phyloP scores from a whole-genome alignment of 2,797 vertebrate species.

The Sebastes matsubarae region DNA sequence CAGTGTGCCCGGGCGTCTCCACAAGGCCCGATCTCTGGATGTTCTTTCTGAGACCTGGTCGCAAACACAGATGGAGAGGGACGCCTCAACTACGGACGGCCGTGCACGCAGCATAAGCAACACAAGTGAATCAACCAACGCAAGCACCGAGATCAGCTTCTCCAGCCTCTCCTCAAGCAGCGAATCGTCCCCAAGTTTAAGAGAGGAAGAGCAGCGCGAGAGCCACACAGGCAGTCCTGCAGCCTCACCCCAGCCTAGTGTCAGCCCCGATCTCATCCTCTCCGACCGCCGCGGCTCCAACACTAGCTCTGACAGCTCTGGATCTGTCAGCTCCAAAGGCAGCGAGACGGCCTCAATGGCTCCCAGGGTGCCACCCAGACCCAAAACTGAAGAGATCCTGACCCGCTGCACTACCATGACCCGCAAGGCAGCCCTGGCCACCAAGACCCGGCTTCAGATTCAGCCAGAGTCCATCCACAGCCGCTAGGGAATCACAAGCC shows the following conservation, averaged over 20 bases:
- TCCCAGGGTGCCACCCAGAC: constrained; percentile 84
- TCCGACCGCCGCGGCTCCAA: neutral
- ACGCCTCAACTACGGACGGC: neutral
- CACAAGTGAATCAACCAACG: neutral
- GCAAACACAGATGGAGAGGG: neutral
- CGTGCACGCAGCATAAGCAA: constrained; percentile 28
- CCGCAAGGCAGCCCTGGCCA: constrained; percentile 77
- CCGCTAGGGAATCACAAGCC: constrained; percentile 16
- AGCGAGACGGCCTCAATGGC: neutral
- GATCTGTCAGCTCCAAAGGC: neutral
- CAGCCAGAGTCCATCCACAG: neutral
- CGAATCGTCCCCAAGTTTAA: neutral
- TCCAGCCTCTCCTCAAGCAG: constrained; percentile 38
- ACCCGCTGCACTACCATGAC: constrained; percentile 88
- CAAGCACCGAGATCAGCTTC: neutral
- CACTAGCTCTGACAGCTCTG: neutral
- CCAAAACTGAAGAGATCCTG: constrained; percentile 84
- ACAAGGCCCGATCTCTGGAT: constrained; percentile 71
- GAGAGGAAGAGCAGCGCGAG: neutral
- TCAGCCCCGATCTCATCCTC: neutral
- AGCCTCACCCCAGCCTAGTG: neutral
- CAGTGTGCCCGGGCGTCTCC: neutral
- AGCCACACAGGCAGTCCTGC: neutral
- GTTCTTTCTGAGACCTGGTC: constrained; percentile 50
- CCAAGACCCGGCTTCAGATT: constrained; percentile 15